Evolutionary conservation across 2,113 vertebrate genomes (phyloP).

Genomic region (Gambusia holbrooki): DNA sequence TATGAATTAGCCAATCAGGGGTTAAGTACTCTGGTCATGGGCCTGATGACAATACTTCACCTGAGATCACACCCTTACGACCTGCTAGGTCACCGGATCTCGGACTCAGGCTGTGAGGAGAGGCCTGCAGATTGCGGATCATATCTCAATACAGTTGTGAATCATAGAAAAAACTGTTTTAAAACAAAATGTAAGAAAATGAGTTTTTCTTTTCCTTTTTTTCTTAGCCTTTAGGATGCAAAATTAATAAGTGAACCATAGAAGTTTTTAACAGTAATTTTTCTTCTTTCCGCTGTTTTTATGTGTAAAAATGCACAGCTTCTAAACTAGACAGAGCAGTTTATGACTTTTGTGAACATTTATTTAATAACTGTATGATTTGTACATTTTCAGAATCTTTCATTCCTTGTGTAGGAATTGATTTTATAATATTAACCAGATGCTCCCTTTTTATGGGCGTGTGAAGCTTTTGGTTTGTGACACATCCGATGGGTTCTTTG

Average conservation of each 20-base stretch:
- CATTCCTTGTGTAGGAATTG: not conserved
- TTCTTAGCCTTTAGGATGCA: not conserved
- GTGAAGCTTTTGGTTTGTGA: constrained; percentile 2
- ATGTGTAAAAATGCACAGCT: not conserved
- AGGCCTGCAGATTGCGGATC: constrained; percentile 30
- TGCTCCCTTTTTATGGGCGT: constrained; percentile 15
- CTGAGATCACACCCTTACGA: constrained; percentile 64
- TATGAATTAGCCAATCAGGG: constrained; percentile 74
- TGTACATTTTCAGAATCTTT: not conserved
- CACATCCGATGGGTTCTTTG: constrained; percentile 17
- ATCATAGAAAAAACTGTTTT: not conserved
- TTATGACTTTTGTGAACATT: not conserved
- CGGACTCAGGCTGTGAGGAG: constrained; percentile 33
- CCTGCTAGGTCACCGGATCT: constrained; percentile 49
- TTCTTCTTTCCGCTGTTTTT: not conserved
- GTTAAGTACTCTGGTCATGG: constrained; percentile 76
- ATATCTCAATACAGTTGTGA: constrained; percentile 63
- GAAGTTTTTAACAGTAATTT: not conserved
- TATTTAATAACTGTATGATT: not conserved
- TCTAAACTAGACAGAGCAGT: not conserved
- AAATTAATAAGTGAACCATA: not conserved
- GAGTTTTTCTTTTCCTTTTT: not conserved
- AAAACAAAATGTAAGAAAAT: not conserved
- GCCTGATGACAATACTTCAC: constrained; percentile 78
- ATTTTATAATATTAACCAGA: constrained; percentile 3